Evolutionary conservation across 2,888 invertebrate species (phyloP), one percentile per base, ranked within the genome.

Genomic region (Pyrochroa serraticornis): DNA sequence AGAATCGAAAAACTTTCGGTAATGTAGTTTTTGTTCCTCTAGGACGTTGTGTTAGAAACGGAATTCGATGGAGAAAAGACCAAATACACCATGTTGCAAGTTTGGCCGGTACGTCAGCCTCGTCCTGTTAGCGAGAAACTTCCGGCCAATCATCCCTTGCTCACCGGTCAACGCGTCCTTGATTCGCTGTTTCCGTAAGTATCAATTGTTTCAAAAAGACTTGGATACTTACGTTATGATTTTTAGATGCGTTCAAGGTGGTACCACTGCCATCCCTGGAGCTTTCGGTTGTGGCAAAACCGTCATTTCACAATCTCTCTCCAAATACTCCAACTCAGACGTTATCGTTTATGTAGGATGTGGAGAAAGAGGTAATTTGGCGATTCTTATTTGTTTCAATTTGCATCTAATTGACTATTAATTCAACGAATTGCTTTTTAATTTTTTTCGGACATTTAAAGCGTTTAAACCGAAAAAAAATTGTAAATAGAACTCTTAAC

Each of bases 221-320:
- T 30, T 3, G 9, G 9, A 13, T 42, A 10, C 9, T n/a, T 14
- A 7, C 22, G n/a, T 55, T 37, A 7, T 46, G 6, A 39, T 12
- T 70, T 72, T 0, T 79, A 93, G 93, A 3, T 97, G 96, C 78
- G 97, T 98, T 13, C 97, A 97, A 82, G 98, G 98, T 63, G 98
- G 98, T 64, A 98, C 98, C 37, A 98, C 98, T 1, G 97, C 97
- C 74, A 97, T 98, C 82, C 97, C 97, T 72, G 98, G 99, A 57
- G 99, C 99, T 75, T 99, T 99, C 84, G 99, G 99, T 80, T 99
- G 99, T 82, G 99, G 99, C 72, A 99, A 99, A 85, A 99, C 99
- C 80, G 99, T 99, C 75, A 99, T 99, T 82, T 99, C 98, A 5
- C 99, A 99, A 82, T 95, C 99, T 1, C 84, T 99, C 60, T 99